Percentiles rank a stretch among this genome's conserved stretches.
Conservation (phyloP, 2,888 invertebrate genomes). For the Ischnura elegans region DNA sequence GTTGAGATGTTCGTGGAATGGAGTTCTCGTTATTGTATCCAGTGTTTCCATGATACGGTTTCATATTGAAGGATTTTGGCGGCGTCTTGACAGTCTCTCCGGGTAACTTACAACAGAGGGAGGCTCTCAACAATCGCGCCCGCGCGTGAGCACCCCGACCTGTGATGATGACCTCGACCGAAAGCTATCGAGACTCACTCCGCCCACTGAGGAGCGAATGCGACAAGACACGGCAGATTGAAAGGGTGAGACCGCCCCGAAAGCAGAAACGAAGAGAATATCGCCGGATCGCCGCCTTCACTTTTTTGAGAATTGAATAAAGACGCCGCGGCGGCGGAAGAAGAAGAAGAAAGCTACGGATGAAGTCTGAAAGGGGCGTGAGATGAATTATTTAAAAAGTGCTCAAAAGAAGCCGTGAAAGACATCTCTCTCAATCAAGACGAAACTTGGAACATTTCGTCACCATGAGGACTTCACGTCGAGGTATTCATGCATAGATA, state of each 20-base stretch:
- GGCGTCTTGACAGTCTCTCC: no score
- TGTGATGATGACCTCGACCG: neutral
- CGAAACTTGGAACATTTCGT: no score
- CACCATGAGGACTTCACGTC: no score
- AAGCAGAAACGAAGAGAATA: neutral
- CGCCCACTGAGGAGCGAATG: neutral
- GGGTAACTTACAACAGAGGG: no score
- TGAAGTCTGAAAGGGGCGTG: neutral
- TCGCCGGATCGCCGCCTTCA: neutral
- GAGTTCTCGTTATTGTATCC: no score
- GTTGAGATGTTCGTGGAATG: neutral
- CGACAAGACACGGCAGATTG: neutral
- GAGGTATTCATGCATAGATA: no score
- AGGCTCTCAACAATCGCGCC: no score
- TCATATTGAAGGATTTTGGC: no score
- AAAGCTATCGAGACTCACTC: neutral
- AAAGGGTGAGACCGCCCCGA: neutral
- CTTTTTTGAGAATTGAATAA: neutral
- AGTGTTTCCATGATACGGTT: no score
- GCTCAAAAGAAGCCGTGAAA: neutral
- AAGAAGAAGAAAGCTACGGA: neutral
- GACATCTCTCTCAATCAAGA: neutral
- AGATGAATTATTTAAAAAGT: neutral
- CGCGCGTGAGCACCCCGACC: neutral
- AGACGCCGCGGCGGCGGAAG: no score